Percentiles rank a stretch among this genome's conserved stretches.
phyloP scores from a whole-genome alignment of 1,140 invertebrate genomes.

The Ostrea edulis region DNA sequence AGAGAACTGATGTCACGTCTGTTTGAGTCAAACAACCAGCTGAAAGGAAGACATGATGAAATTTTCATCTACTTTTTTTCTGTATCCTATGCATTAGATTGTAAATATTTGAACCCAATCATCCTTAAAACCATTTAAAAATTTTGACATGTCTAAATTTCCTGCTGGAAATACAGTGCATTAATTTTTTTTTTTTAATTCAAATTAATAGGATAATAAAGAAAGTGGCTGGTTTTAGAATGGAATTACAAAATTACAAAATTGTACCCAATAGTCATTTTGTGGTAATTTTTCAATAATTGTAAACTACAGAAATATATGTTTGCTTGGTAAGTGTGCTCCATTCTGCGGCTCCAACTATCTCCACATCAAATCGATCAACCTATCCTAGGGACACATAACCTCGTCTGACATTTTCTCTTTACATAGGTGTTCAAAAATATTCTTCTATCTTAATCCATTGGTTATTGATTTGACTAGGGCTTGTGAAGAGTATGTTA shows the following conservation, averaged over 20 bases:
- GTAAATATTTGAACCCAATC: too few relatives aligned
- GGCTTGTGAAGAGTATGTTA: conserved; percentile 11
- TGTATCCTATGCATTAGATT: background rate
- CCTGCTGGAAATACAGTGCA: background rate
- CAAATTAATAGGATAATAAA: background rate
- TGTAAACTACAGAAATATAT: too few relatives aligned
- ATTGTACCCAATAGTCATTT: background rate
- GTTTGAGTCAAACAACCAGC: background rate
- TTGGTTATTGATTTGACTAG: conserved; percentile 2
- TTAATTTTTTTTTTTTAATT: background rate
- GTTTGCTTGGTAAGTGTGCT: background rate
- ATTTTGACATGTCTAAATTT: background rate
- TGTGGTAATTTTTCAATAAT: background rate
- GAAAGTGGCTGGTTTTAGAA: background rate
- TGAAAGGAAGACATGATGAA: background rate
- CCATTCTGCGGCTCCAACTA: background rate
- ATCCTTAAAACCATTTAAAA: too few relatives aligned
- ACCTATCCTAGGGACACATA: conserved; percentile 4
- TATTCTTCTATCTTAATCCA: background rate
- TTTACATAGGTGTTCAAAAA: conserved; percentile 29
- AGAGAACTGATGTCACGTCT: background rate
- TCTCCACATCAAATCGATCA: background rate
- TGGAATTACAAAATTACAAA: background rate
- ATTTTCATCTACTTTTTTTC: background rate
- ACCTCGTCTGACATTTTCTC: background rate